A percentile compares a stretch with the other conserved stretches of the same genome.
These are phyloP conservation scores for Enteromius argenteus DNA, from an alignment of 2,797 vertebrate genomes.

Conservation along the genomic window DNA sequence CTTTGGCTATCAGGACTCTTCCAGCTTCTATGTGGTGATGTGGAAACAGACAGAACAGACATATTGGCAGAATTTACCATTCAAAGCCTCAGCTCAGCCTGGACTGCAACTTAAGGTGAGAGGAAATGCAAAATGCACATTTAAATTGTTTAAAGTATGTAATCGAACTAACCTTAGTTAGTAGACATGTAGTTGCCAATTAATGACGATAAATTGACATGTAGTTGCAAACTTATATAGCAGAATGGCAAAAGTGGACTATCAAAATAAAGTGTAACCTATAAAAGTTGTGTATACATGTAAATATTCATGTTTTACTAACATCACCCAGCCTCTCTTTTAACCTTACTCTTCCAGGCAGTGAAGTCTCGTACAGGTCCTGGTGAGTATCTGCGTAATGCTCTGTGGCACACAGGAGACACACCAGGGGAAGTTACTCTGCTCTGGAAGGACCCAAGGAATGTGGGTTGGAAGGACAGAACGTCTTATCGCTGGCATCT, in stretches of 20 bases:
- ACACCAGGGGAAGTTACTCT: constrained; percentile 88
- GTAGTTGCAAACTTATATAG: too few species aligned
- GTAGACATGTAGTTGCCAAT: too few species aligned
- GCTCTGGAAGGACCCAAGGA: constrained; percentile 93
- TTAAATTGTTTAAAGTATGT: neutral
- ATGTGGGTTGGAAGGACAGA: constrained; percentile 90
- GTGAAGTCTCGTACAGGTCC: constrained; percentile 92
- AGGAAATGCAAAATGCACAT: neutral
- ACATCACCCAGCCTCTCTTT: neutral
- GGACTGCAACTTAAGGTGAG: constrained; percentile 91
- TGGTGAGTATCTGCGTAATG: constrained; percentile 90
- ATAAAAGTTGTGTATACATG: neutral
- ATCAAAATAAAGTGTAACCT: neutral
- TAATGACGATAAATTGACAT: too few species aligned
- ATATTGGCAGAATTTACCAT: constrained; percentile 92
- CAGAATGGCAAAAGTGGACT: too few species aligned
- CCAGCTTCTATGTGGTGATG: constrained; percentile 96
- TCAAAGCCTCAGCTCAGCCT: constrained; percentile 85
- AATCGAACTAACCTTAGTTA: neutral
- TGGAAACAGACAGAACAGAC: constrained; percentile 95
- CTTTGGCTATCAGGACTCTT: constrained; percentile 95
- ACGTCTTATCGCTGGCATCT: constrained; percentile 95
- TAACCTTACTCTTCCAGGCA: constrained; percentile 73
- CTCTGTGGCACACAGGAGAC: constrained; percentile 92
- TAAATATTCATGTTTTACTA: neutral